phyloP scores from a whole-genome alignment of 1,140 invertebrate species.

The Limonius californicus region DNA sequence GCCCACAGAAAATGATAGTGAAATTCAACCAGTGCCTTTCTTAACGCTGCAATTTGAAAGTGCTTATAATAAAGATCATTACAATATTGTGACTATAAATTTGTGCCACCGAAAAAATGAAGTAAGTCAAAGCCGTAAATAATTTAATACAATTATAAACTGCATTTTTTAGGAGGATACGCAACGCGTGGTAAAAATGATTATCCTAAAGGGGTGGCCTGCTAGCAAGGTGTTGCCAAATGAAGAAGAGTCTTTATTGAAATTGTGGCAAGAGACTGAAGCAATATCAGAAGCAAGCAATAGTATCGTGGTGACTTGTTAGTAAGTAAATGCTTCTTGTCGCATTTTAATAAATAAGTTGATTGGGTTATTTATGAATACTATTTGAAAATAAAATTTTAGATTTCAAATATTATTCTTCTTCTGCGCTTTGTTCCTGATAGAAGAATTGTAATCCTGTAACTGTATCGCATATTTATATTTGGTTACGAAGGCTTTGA shows the following conservation, averaged over 20 bases:
- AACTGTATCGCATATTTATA: no score
- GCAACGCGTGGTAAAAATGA: background rate
- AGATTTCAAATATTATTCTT: no score
- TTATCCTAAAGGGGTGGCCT: background rate
- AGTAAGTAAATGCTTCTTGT: no score
- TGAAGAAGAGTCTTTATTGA: background rate
- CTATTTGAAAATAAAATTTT: no score
- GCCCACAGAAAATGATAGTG: background rate
- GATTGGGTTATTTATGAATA: no score
- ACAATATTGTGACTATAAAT: background rate
- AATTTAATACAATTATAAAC: background rate
- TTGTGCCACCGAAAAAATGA: background rate
- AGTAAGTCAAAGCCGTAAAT: background rate
- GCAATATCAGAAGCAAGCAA: no score
- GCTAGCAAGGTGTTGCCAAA: background rate
- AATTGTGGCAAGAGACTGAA: background rate
- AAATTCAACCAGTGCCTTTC: background rate
- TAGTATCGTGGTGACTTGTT: no score
- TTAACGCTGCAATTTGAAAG: background rate
- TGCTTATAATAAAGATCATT: background rate
- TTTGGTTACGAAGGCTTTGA: no score
- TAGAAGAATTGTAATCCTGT: no score
- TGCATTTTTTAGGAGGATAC: background rate
- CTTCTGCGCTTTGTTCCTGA: no score
- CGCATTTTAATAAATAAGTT: no score